Percentiles rank a stretch among this genome's conserved stretches.
phyloP scores from a whole-genome alignment of 1,140 invertebrate genomes.

The Acromyrmex echinatior region DNA sequence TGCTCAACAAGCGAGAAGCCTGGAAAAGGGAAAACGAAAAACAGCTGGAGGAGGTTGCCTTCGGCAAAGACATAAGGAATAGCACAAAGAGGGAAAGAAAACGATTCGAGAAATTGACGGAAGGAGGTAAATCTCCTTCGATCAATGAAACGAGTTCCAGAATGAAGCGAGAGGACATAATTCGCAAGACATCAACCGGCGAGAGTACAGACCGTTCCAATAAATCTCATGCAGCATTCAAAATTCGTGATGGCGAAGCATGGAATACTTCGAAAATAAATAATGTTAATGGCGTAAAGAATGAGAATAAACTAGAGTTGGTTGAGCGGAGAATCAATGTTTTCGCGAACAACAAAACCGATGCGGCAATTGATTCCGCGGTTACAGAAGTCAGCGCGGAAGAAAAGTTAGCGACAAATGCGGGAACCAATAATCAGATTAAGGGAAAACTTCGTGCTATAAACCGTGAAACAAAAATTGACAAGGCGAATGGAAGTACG shows the following conservation, averaged over 20 bases:
- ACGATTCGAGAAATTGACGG: slow-evolving; percentile 65
- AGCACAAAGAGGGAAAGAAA: slow-evolving; percentile 44
- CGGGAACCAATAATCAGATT: slow-evolving; percentile 48
- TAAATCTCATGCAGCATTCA: background rate
- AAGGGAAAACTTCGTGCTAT: slow-evolving; percentile 26
- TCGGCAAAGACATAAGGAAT: slow-evolving; percentile 76
- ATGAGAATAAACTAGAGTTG: slow-evolving; percentile 60
- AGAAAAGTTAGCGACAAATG: slow-evolving; percentile 53
- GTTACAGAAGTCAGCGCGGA: background rate
- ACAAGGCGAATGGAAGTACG: slow-evolving; percentile 13
- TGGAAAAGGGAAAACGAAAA: slow-evolving; percentile 73
- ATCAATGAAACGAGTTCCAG: background rate
- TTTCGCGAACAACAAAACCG: slow-evolving; percentile 63
- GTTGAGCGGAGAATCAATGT: slow-evolving; percentile 71
- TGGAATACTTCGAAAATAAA: background rate
- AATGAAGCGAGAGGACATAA: slow-evolving; percentile 9
- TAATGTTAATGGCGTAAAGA: background rate
- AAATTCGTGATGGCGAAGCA: background rate
- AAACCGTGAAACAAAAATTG: slow-evolving; percentile 62
- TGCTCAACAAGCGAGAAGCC: slow-evolving; percentile 75
- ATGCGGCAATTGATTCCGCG: slow-evolving; percentile 14
- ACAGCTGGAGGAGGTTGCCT: slow-evolving; percentile 76
- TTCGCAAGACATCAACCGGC: background rate
- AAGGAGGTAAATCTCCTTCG: slow-evolving; percentile 20
- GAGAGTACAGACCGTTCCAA: background rate